Conservation (phyloP, 2,797 vertebrate genomes). For the Brotula barbata region DNA sequence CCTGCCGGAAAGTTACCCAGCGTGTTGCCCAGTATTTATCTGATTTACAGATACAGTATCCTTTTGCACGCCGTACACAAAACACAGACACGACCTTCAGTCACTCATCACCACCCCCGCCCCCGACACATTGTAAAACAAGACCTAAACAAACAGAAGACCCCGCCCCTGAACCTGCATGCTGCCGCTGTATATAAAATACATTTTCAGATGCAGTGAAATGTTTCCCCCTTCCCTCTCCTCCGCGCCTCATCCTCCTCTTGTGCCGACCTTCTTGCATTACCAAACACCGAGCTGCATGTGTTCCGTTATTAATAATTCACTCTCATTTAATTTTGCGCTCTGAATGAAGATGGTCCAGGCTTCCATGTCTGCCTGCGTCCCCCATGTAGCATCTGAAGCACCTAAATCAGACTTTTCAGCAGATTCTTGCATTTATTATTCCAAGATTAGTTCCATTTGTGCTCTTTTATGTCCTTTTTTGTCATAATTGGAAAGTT, state of each 20-base stretch:
- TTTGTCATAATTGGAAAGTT: no score
- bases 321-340: conserved; percentile 71
- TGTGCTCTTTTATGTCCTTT: no score
- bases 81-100: background rate
- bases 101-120: no score
- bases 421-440: no score
- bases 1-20: background rate
- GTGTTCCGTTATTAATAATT: conserved; percentile 82
- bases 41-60: background rate
- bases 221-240: background rate
- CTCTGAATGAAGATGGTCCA: conserved; percentile 47
- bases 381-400: no score
- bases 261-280: conserved; percentile 48
- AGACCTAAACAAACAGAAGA: no score
- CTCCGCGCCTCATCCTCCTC: conserved; percentile 10
- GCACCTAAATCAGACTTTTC: no score
- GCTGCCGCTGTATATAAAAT: no score
- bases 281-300: conserved; percentile 58
- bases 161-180: no score
- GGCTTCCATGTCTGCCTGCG: conserved; percentile 30
- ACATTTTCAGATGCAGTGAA: no score
- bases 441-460: no score
- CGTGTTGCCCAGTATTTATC: background rate
- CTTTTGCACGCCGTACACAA: background rate
- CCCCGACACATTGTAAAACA: background rate